These are phyloP conservation scores for Calcarius lapponicus DNA, from an alignment of 2,797 vertebrate genomes.

Conservation along the genomic window DNA sequence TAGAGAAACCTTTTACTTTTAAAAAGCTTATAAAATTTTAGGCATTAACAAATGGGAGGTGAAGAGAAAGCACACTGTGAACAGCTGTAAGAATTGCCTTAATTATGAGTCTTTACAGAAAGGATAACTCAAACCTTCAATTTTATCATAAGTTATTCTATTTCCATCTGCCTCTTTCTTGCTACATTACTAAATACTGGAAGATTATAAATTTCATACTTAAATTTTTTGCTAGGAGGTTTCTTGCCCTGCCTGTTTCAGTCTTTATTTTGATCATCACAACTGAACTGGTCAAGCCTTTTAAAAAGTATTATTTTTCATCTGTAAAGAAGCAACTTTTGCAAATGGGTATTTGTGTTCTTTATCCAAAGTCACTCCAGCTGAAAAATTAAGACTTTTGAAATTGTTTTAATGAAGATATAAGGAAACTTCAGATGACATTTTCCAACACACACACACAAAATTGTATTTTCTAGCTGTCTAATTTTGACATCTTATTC, in stretches of 20 bases:
- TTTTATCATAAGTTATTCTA: not conserved
- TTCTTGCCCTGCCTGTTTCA: not conserved
- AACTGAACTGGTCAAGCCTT: not conserved
- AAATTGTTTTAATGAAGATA: not conserved
- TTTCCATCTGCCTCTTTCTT: not conserved
- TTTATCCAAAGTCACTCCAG: not conserved
- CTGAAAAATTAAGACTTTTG: not conserved
- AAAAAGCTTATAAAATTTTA: not conserved
- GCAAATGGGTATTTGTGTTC: not conserved
- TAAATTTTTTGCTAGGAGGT: not conserved
- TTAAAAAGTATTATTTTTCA: not conserved
- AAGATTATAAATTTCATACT: not conserved
- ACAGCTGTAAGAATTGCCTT: not conserved
- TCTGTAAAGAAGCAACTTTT: not conserved
- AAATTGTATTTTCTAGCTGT: not conserved
- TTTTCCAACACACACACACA: not conserved
- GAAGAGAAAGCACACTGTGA: not conserved
- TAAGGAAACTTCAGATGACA: not conserved
- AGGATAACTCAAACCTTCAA: constrained; percentile 1
- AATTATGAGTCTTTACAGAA: constrained; percentile 5
- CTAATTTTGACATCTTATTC: not conserved
- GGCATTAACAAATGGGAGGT: not conserved
- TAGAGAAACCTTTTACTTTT: not conserved
- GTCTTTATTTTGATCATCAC: not conserved
- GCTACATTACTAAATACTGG: not conserved